Evolutionary conservation across 2,888 invertebrate species (phyloP).

Genomic region (Amphipoea lucens): DNA sequence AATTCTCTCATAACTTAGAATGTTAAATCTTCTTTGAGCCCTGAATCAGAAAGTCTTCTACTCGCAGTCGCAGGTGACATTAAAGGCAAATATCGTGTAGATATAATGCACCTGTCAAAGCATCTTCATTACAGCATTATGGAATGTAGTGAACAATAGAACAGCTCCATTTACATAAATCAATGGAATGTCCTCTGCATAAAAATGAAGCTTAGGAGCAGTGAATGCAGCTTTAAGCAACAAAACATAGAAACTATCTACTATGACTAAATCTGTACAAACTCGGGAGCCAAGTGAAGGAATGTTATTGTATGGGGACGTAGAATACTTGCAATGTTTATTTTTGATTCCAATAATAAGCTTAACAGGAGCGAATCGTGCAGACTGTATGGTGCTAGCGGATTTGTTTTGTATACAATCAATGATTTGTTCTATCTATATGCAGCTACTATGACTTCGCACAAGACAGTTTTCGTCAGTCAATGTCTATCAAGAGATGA

Average conservation of each 20-base stretch:
- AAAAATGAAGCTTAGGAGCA: slow-evolving; percentile 5
- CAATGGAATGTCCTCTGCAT: slow-evolving; percentile 19
- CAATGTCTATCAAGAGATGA: not conserved
- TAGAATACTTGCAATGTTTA: slow-evolving; percentile 63
- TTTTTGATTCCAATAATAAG: slow-evolving; percentile 69
- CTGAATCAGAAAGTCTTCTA: not conserved
- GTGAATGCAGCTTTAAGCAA: slow-evolving; percentile 2
- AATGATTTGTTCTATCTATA: slow-evolving; percentile 8
- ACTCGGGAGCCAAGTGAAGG: slow-evolving; percentile 44
- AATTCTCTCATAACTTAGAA: slow-evolving; percentile 8
- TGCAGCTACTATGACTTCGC: slow-evolving; percentile 2
- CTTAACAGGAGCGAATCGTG: slow-evolving; percentile 54
- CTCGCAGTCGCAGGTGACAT: not conserved
- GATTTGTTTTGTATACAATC: slow-evolving; percentile 51
- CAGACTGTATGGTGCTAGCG: slow-evolving; percentile 66
- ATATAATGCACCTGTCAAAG: slow-evolving; percentile 36
- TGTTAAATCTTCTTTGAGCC: not conserved
- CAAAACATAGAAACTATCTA: slow-evolving; percentile 17
- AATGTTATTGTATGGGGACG: slow-evolving; percentile 63
- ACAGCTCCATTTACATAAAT: not conserved
- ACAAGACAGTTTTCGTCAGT: not conserved
- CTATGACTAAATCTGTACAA: slow-evolving; percentile 41
- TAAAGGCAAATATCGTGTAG: not conserved
- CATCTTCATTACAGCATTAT: slow-evolving; percentile 1
- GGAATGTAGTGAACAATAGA: slow-evolving; percentile 39